Base-by-base conservation (phyloP, 2,888 invertebrate species). In the Nomada ferruginata region DNA sequence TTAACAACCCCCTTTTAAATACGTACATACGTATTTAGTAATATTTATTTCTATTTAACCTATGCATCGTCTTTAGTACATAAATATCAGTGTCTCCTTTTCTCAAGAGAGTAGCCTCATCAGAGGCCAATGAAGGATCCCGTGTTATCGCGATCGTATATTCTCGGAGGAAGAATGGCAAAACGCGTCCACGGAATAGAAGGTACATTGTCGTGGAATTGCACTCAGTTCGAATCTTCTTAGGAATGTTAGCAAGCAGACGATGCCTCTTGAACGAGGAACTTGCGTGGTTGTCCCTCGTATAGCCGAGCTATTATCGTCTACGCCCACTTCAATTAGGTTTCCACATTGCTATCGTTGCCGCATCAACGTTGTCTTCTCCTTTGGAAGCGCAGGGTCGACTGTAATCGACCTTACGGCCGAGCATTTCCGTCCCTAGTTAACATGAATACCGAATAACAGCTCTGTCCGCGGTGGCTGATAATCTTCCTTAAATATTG, bases 311-410 rank as follows among this genome's bases (percentile, higher is more conserved):
- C 76, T 66, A 82, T 87, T 87, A 87, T 83, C 81, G 78, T 87
- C 83, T 79, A 82, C 85, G 86, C 85, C 86, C 85, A 83, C 87
- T 87, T 87, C 86, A 87, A 87, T 87, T 87, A 87, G 85, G 79
- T 85, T 81, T 82, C 81, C 83, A 76, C 86, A 69, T 73, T 76
- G 83, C 85, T 83, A 81, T 85, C 86, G 87, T 79, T 69, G 85
- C 78, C 83, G 83, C 81, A 83, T 87, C 85, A 80, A 81, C 86
- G 76, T 84, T 85, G 87, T 87, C 87, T 83, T 87, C 81, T 76
- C 53, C 69, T 75, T 65, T 59, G 70, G 68, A 73, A 70, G 76
- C 75, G 68, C 79, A 26, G 59, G 74, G 75, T 68, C 76, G 72
- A 52, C 60, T 75, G 79, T 81, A 85, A 87, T 86, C 87, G 86